phyloP scores from a whole-genome alignment of 1,140 invertebrate species.

The Nephila pilipes region DNA sequence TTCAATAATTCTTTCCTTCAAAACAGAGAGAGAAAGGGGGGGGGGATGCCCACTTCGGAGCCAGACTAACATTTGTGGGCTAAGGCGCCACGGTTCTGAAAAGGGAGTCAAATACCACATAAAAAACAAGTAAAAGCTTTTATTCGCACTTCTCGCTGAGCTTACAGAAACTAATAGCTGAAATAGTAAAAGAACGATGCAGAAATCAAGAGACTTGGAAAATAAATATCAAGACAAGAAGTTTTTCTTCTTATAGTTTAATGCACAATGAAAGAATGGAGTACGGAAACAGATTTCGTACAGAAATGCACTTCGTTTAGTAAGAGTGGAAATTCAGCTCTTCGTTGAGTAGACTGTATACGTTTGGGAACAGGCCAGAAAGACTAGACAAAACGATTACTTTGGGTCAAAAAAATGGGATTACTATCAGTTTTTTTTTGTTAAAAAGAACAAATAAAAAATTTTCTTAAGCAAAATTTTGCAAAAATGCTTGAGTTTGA shows the following conservation, averaged over 20 bases:
- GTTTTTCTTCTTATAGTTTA: background rate
- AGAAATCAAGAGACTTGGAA: background rate
- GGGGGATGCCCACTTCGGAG: background rate
- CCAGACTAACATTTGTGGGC: slow-evolving; percentile 7
- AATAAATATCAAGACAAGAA: background rate
- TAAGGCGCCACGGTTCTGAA: background rate
- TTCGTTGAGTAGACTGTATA: background rate
- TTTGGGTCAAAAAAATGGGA: too few relatives aligned
- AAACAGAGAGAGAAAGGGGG: too few relatives aligned
- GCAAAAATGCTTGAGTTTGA: too few relatives aligned
- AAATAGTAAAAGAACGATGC: slow-evolving; percentile 32
- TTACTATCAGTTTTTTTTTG: too few relatives aligned
- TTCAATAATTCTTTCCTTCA: too few relatives aligned
- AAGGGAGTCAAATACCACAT: background rate
- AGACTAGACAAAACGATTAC: too few relatives aligned
- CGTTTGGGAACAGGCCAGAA: background rate
- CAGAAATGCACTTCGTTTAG: background rate
- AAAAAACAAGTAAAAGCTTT: slow-evolving; percentile 33
- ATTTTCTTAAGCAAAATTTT: too few relatives aligned
- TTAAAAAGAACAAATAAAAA: too few relatives aligned
- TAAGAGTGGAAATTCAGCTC: background rate
- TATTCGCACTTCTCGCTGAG: slow-evolving; percentile 34
- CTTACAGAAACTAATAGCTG: background rate
- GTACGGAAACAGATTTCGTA: background rate
- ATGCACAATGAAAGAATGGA: background rate